These are phyloP conservation scores for Sisor rabdophorus DNA, from an alignment of 2,113 vertebrate genomes.

Conservation along the genomic window DNA sequence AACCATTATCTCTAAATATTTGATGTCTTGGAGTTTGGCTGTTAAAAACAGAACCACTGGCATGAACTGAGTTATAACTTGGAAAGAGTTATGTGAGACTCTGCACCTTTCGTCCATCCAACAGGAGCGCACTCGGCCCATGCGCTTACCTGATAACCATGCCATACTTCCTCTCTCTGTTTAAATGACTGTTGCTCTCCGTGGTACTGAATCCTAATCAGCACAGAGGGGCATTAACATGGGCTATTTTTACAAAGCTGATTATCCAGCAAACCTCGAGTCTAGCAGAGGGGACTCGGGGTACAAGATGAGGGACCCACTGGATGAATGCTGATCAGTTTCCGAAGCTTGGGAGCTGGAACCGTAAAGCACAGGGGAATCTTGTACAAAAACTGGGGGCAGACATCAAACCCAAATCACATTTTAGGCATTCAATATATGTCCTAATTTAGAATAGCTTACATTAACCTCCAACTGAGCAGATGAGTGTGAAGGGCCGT, in stretches of 20 bases:
- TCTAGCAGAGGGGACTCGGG: too few species aligned
- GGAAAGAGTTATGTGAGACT: not conserved
- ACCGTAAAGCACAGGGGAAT: too few species aligned
- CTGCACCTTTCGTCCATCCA: not conserved
- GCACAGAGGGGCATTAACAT: not conserved
- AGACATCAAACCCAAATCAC: too few species aligned
- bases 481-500: too few species aligned
- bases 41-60: not conserved
- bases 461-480: too few species aligned
- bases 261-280: not conserved
- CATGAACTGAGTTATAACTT: not conserved
- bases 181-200: constrained; percentile 12
- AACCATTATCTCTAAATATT: constrained; percentile 26
- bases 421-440: too few species aligned
- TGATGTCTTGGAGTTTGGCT: not conserved
- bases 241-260: not conserved
- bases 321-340: too few species aligned
- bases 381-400: too few species aligned
- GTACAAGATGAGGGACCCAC: too few species aligned
- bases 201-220: constrained; percentile 4
- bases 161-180: not conserved
- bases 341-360: too few species aligned
- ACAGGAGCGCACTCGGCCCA: not conserved
- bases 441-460: too few species aligned
- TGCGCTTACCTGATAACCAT: constrained; percentile 6